A percentile compares a stretch with the other conserved stretches of the same genome.
Conservation (phyloP, 2,113 vertebrate species). For the Paratilapia polleni region DNA sequence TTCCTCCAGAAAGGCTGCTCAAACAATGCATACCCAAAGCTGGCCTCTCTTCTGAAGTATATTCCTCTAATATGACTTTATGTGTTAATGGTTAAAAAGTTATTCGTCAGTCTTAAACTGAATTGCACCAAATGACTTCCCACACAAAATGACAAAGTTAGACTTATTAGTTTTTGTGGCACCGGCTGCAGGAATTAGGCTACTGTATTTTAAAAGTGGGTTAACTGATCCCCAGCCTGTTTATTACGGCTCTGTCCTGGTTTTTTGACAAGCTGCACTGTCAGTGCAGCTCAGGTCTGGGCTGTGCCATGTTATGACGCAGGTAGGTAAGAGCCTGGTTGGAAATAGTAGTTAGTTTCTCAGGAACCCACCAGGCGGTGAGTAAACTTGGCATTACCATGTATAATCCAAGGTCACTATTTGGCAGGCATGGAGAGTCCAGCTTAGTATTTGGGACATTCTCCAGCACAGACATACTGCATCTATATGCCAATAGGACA, state of each 20-base stretch:
- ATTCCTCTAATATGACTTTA: neutral
- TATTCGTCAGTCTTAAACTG: neutral
- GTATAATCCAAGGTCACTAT: slow-evolving; percentile 21
- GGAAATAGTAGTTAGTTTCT: slow-evolving; percentile 6
- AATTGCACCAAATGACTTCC: neutral
- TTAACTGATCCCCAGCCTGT: slow-evolving; percentile 35
- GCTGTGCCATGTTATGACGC: slow-evolving; percentile 27
- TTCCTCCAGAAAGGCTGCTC: slow-evolving; percentile 56
- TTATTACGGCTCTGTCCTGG: neutral
- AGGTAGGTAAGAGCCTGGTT: neutral
- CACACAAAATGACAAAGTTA: slow-evolving; percentile 7
- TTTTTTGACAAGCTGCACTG: slow-evolving; percentile 28
- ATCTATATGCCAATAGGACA: neutral
- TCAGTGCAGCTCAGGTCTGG: neutral
- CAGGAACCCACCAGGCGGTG: slow-evolving; percentile 12
- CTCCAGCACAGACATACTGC: neutral
- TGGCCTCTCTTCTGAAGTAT: slow-evolving; percentile 33
- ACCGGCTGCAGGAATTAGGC: slow-evolving; percentile 34
- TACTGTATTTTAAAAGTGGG: slow-evolving; percentile 43
- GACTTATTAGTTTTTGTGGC: slow-evolving; percentile 12
- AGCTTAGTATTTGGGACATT: neutral
- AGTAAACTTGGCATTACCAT: slow-evolving; percentile 13
- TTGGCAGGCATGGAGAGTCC: neutral
- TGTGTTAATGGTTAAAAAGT: neutral
- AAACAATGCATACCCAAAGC: slow-evolving; percentile 51